Evolutionary conservation across 2,797 vertebrate genomes (phyloP).

Genomic region (Leucoraja ocellata): DNA sequence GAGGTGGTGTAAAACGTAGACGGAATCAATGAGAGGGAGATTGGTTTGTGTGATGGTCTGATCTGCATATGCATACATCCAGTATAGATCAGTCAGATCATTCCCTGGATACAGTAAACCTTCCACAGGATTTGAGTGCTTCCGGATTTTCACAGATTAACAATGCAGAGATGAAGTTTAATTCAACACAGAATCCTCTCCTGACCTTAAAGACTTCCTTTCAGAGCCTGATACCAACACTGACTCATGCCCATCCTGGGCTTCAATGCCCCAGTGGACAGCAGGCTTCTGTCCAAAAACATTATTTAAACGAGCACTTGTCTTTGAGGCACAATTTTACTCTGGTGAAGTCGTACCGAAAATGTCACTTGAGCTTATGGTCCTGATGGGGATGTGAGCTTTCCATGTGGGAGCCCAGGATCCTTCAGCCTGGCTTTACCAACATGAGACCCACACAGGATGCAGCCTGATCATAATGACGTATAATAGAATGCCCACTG

Average conservation of each 20-base stretch:
- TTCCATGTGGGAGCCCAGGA: neutral
- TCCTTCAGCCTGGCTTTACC: neutral
- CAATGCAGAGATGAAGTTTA: neutral
- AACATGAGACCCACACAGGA: neutral
- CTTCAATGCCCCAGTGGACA: neutral
- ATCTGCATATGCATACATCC: no score
- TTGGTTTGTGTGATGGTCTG: no score
- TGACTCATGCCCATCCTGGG: neutral
- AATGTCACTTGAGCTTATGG: neutral
- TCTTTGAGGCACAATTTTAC: neutral
- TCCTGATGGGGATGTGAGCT: neutral
- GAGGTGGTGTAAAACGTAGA: no score
- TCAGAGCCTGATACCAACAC: neutral
- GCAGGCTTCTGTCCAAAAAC: neutral
- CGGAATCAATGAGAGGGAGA: no score
- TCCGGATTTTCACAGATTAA: constrained; percentile 1
- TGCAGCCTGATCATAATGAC: neutral
- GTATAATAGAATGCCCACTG: no score
- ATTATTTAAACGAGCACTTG: neutral
- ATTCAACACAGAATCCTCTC: neutral
- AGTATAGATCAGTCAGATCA: neutral
- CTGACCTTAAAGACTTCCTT: neutral
- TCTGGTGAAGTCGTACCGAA: neutral
- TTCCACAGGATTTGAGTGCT: neutral
- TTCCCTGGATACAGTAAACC: neutral